Conservation (phyloP, 2,888 invertebrate genomes). For the Mongoloraphidia duomilia region DNA sequence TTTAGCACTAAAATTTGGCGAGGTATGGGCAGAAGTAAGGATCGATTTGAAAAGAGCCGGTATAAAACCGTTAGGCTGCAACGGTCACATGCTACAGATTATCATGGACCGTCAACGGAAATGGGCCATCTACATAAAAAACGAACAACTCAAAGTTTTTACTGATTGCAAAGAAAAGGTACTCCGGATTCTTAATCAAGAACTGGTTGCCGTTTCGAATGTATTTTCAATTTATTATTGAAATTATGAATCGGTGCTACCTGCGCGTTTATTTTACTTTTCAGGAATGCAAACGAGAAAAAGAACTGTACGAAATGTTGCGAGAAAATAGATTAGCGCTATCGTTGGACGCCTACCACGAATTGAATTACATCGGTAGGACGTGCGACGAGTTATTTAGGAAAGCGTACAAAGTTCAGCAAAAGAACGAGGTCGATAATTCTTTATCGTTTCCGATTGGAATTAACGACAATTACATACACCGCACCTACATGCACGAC, state of each 20-base stretch:
- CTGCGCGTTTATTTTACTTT: constrained; percentile 2
- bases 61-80: constrained; percentile 25
- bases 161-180: neutral
- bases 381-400: constrained; percentile 27
- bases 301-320: constrained; percentile 23
- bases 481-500: no score
- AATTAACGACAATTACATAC: neutral
- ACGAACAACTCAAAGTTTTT: constrained; percentile 22
- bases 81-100: constrained; percentile 24
- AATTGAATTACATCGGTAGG: constrained; percentile 27
- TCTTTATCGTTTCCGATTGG: constrained; percentile 14
- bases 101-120: constrained; percentile 25
- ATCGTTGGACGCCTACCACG: constrained; percentile 25
- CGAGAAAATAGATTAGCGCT: constrained; percentile 24
- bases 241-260: no score
- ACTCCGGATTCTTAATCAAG: neutral
- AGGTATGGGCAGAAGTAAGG: constrained; percentile 30
- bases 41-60: constrained; percentile 24
- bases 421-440: constrained; percentile 15
- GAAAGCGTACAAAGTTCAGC: constrained; percentile 19
- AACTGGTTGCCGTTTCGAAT: no score
- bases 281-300: constrained; percentile 24
- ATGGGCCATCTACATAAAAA: constrained; percentile 25
- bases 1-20: constrained; percentile 29
- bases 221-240: neutral